Base-by-base conservation (phyloP, 2,888 invertebrate species). In the Cistogaster globosa region DNA sequence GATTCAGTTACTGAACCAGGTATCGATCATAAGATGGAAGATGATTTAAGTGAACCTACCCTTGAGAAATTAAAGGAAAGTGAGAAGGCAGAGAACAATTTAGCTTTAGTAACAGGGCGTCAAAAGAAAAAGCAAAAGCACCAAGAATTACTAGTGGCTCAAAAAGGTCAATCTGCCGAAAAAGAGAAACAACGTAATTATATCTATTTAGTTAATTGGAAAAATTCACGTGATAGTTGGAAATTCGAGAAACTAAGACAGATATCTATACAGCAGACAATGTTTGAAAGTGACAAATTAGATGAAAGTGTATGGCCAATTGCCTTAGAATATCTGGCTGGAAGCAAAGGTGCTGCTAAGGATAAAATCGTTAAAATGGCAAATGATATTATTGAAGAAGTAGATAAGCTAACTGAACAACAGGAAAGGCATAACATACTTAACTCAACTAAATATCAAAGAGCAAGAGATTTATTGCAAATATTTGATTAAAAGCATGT, bases 161-260 rank as follows among this genome's bases (percentile, higher is more conserved):
- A 94, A 63, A 94, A 94, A 88, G 92, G 93, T 67, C 93, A 93
- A 62, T 91, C 92, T 14, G 94, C 94, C 88, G 93, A 94, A 74
- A 94, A 94, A 75, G 93, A 94, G 14, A 94, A 94, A 88, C 92
- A 94, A 60, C 94, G 95, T 83, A 95, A 95, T 82, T 92, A 95
- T 20, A 95, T 93, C 89, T 96, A 96, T 90, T 90, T 96, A 69
- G 94, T 94, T 1, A 94, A 95, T 89, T 97, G 97, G 97, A 95
- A 96, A 91, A 93, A 96, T 89, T 93, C 94, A 83, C 94, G 92
- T 86, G 92, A 92, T 60, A 94, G 95, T 88, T 97, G 97, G 97
- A 97, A 96, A 91, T 97, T 97, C 90, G 96, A 96, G 92, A 97
- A 97, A 91, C 92, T 95, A 1, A 94, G 95, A 83, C 97, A 97